Percentiles rank a stretch among this genome's conserved stretches.
These are phyloP conservation scores for Gnathonemus echidnorhynchus DNA, from an alignment of 2,113 vertebrate genomes.

Conservation along the genomic window DNA sequence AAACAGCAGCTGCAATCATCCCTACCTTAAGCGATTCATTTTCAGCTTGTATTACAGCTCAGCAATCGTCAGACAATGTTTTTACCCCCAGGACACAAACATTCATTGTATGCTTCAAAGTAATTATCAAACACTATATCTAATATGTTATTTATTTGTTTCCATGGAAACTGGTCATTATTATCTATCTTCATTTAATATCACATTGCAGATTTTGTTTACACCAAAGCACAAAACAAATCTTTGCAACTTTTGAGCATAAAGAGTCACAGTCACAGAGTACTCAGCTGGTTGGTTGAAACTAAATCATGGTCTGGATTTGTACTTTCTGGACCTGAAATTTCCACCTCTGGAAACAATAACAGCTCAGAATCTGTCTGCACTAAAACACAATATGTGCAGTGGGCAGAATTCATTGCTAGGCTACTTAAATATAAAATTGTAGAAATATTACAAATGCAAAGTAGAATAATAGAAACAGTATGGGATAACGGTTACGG, in stretches of 20 bases:
- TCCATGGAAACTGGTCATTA: conserved; percentile 46
- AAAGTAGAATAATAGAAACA: background rate
- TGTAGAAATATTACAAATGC: background rate
- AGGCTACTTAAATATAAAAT: background rate
- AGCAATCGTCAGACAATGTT: background rate
- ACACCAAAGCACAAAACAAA: conserved; percentile 1
- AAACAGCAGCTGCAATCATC: background rate
- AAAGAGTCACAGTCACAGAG: no score
- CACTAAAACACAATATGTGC: background rate
- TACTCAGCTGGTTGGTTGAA: no score
- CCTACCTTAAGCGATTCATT: background rate
- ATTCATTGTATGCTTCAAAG: conserved; percentile 15
- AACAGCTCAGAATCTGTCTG: background rate
- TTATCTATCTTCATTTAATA: conserved; percentile 36
- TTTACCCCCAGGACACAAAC: conserved; percentile 22
- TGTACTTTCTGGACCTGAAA: no score
- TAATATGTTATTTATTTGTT: conserved; percentile 36
- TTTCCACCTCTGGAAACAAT: background rate
- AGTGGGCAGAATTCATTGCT: background rate
- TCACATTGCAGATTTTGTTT: conserved; percentile 19
- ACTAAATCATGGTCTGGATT: no score
- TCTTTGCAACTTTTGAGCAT: background rate
- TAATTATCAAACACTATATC: conserved; percentile 29
- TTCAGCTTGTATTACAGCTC: background rate
- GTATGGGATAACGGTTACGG: background rate